phyloP scores from a whole-genome alignment of 30 jellyfish, hydroid and myxozoan genomes.

The Hydra vulgaris region DNA sequence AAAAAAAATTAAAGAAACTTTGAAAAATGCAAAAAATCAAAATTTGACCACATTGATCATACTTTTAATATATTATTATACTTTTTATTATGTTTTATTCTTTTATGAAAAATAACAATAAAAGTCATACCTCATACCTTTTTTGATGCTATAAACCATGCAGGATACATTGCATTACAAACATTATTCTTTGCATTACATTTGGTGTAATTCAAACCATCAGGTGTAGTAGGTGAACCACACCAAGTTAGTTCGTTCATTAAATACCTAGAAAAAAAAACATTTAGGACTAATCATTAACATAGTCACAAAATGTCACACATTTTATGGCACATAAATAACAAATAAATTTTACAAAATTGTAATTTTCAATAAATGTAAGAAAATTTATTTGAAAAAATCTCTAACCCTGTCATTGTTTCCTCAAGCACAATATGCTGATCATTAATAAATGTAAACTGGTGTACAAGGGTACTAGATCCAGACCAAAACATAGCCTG shows the following conservation, averaged over 20 bases:
- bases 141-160: slow-evolving; percentile 19
- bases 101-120: background rate
- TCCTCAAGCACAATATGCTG: slow-evolving; percentile 25
- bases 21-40: no score
- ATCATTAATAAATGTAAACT: slow-evolving; percentile 12
- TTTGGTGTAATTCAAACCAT: slow-evolving; percentile 13
- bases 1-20: background rate
- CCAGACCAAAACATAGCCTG: slow-evolving; percentile 33
- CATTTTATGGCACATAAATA: no score
- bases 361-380: no score
- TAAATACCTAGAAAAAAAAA: background rate
- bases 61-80: no score
- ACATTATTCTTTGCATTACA: background rate
- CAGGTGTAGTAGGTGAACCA: slow-evolving; percentile 20
- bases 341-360: no score
- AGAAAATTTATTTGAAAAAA: no score
- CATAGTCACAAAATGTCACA: no score
- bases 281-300: no score
- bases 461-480: slow-evolving; percentile 6
- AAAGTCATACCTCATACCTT: slow-evolving; percentile 37
- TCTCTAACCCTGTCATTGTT: slow-evolving; percentile 27
- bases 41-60: no score
- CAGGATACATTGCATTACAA: slow-evolving; percentile 24
- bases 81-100: background rate
- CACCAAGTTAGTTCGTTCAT: slow-evolving; percentile 14